Base-by-base conservation (phyloP, 2,888 invertebrate species). In the Malacosoma neustria region DNA sequence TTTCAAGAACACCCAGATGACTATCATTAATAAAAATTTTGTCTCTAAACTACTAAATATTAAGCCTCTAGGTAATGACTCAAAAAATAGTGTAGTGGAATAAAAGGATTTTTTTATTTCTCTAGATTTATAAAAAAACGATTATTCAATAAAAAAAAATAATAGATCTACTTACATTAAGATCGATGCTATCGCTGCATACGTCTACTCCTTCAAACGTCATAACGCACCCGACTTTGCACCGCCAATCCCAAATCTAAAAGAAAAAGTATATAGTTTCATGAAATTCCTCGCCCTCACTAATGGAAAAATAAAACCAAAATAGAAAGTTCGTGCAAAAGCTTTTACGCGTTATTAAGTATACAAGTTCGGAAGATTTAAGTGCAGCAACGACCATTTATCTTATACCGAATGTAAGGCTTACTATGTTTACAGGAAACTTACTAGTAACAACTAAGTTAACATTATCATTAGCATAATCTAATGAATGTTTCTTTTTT, bases 181-280 rank as follows among this genome's bases (percentile, higher is more conserved):
- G 49, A 46, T 89, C 89, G 30, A 89, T 81, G 15, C 87, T 82
- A 41, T 89, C 87, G 36, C 87, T 81, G 50, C 87, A 87, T 46
- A 89, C 73, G 42, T 88, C 71, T 6, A 89, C 88, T 2, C 89
- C 89, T 59, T 85, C 79, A 37, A 90, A 88, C 1, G 85, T 81
- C 61, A 80, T 77, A 7, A 87, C 72, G 40, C 87, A 87, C 2
- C 88, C 89, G 4, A 76, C 62, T 34, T 71, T 61, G 36, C 82
- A 79, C 42, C 89, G 68, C 11, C 66, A 61, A 48, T 89, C 89
- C 89, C 89, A 89, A 38, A 89, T 77, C 89, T 89, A 61, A 34
- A 67, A 68, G 34, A 43, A 37, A 39, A 29, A 29, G 29, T 12
- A 22, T 7, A 22, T 22, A 22, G 22, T 22, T 22, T 9, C 22